Evolutionary conservation across 1,140 invertebrate species (phyloP).

Genomic region (Diachasmimorpha longicaudata): DNA sequence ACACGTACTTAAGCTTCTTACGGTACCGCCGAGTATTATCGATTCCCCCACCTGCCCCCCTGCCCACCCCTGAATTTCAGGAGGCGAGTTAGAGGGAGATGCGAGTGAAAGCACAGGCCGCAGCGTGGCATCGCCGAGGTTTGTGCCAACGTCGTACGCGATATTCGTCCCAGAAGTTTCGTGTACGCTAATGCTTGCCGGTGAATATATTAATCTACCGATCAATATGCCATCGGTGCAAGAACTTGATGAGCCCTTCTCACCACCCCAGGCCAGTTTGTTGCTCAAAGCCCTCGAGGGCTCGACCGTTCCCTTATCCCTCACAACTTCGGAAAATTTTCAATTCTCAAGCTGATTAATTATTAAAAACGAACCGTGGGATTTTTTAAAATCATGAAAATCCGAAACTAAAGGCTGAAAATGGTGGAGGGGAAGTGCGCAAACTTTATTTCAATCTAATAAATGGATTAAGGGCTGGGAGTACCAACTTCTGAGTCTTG

Average conservation of each 20-base stretch:
- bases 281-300: neutral
- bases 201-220: slow-evolving; percentile 29
- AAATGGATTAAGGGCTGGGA: too few relatives aligned
- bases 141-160: slow-evolving; percentile 22
- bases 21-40: slow-evolving; percentile 4
- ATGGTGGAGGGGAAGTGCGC: too few relatives aligned
- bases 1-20: slow-evolving; percentile 8
- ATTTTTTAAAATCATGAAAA: neutral
- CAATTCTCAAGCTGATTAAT: neutral
- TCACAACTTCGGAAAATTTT: neutral
- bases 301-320: neutral
- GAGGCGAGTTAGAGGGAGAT: neutral
- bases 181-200: slow-evolving; percentile 26
- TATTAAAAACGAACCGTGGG: neutral
- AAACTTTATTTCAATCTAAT: too few relatives aligned
- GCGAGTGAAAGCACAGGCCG: neutral
- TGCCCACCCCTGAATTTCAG: neutral
- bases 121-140: slow-evolving; percentile 15
- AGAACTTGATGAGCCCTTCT: slow-evolving; percentile 25
- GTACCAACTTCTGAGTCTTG: too few relatives aligned
- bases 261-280: neutral
- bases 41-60: too few relatives aligned
- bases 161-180: slow-evolving; percentile 28
- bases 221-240: slow-evolving; percentile 27
- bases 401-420: too few relatives aligned